Conservation (phyloP, 2,113 vertebrate genomes). For the Calypte anna region DNA sequence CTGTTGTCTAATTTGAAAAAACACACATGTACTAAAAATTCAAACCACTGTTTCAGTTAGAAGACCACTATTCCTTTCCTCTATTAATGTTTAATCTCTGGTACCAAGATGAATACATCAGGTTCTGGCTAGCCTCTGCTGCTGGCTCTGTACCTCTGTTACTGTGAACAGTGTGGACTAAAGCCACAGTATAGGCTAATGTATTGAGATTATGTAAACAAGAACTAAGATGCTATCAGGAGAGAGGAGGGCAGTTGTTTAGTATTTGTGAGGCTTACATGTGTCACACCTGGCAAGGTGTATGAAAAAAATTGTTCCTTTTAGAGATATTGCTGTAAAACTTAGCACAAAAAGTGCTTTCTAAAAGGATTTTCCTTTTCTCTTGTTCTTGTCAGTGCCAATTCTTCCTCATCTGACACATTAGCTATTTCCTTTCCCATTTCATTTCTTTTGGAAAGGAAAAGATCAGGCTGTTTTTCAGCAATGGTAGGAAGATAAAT, state of each 20-base stretch:
- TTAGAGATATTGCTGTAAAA: neutral
- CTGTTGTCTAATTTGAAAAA: neutral
- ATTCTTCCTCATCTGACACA: neutral
- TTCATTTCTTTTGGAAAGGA: slow-evolving; percentile 24
- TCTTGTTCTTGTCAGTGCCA: neutral
- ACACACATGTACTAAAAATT: neutral
- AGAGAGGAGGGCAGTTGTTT: neutral
- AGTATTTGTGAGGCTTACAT: neutral
- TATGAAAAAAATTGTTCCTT: neutral
- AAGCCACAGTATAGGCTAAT: neutral
- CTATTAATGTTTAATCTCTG: neutral
- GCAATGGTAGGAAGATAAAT: slow-evolving; percentile 13
- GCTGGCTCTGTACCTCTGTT: neutral
- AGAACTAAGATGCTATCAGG: neutral
- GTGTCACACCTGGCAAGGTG: neutral
- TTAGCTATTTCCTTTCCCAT: slow-evolving; percentile 1
- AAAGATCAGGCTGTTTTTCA: neutral
- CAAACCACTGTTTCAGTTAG: neutral
- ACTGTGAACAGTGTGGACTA: neutral
- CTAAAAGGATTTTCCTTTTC: slow-evolving; percentile 4
- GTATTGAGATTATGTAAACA: neutral
- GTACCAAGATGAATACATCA: neutral
- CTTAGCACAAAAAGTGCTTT: neutral
- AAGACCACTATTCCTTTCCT: neutral
- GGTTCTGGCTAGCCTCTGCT: neutral